These are phyloP conservation scores for Sus cebifrons DNA, from an alignment of 2,797 vertebrate species.

Conservation along the genomic window DNA sequence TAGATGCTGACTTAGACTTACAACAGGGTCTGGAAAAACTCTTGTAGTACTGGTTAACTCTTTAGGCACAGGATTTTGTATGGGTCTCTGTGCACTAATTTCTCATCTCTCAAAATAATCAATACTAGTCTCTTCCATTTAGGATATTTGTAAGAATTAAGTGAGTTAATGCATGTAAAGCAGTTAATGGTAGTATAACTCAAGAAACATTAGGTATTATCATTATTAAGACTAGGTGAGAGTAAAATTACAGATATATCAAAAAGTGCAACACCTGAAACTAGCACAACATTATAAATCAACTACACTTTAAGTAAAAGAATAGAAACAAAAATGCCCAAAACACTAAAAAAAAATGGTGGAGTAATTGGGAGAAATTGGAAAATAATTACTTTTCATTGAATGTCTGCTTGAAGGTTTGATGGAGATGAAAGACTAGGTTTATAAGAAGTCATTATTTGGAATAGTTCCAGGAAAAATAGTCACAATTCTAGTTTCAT, in stretches of 20 bases:
- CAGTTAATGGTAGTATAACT: not conserved
- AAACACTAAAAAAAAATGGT: not conserved
- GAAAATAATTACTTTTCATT: not conserved
- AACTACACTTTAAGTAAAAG: not conserved
- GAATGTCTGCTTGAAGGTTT: not conserved
- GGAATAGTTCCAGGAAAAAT: constrained; percentile 48
- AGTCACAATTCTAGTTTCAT: constrained; percentile 57
- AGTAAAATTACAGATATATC: not conserved
- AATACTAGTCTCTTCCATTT: not conserved
- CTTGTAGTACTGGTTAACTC: not conserved
- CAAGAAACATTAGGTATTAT: not conserved
- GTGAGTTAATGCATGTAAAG: not conserved
- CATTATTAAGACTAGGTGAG: not conserved
- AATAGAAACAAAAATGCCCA: not conserved
- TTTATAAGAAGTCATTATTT: constrained; percentile 10
- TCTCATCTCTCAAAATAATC: not conserved
- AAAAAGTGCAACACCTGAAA: not conserved
- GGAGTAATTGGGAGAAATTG: not conserved
- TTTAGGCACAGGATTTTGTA: not conserved
- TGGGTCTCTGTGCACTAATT: not conserved
- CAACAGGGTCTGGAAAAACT: not conserved
- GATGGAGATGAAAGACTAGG: not conserved
- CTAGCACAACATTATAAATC: not conserved
- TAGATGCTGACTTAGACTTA: not conserved
- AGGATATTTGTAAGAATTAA: not conserved